Base-by-base conservation (phyloP, 2,113 vertebrate genomes). In the Phrynosoma blainvillii region DNA sequence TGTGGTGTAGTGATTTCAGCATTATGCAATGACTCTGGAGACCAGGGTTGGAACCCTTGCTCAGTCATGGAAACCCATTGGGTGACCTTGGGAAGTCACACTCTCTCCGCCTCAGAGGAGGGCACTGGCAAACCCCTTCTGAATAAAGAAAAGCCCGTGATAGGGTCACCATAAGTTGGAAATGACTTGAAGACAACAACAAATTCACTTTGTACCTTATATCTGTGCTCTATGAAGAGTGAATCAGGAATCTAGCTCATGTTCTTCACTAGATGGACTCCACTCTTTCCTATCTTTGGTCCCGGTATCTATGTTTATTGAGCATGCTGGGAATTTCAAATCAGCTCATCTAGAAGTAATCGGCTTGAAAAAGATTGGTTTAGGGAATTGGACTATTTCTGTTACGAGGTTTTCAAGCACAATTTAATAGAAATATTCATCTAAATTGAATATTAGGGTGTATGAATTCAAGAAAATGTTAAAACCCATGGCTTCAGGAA, bases 401-500 rank as follows among this genome's bases (percentile, higher is more conserved):
- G 18, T 68, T 25, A 27, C 27, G 68, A 30, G 27, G 7, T 70
- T 59, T 27, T 25, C 68, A 59, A 59, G 14, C 56, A 25, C 36
- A 27, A 9, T 84, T 78, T 70, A 70, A 59, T 88, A 74, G 59
- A 73, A 88, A 27, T n/a, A 54, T 59, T 56, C 85, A 36, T 74
- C 9, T 32, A 52, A 77, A 54, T 32, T 30, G 73, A 56, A n/a
- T 82, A 78, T 21, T 79, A 42, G n/a, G 78, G 1, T 0, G 84
- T 90, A 65, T 36, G 68, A 87, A 82, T 42, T 25, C 27, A 68
- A 11, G 27, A 7, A 59, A 78, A 13, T 84, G 0, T 0, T 56
- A 84, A 83, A 89, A 87, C 54, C 13, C 20, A 4, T 59, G 11
- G 10, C 83, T 90, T 42, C 14, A 23, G 88, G 59, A 84, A 74